Percentiles rank a stretch among this genome's conserved stretches.
Conservation (phyloP, 2,113 vertebrate species). For the Ochotona curzoniae region DNA sequence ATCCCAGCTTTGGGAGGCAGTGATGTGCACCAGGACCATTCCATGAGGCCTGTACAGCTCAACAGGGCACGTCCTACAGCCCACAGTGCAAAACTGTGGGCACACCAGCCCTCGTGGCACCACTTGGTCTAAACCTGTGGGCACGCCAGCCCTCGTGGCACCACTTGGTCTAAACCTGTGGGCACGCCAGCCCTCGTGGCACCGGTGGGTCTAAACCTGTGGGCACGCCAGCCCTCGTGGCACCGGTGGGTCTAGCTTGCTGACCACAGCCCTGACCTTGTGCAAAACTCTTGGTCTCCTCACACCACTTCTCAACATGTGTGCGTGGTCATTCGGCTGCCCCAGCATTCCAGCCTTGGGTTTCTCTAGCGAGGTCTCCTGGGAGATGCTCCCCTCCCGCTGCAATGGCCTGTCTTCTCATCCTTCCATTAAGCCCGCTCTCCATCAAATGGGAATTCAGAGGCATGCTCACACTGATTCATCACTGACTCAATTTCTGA, state of each 20-base stretch:
- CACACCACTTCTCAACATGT: not conserved
- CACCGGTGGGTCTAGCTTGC: not conserved
- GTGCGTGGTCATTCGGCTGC: not conserved
- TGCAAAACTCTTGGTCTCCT: too few species aligned
- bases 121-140: too few species aligned
- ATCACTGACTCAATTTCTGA: not conserved
- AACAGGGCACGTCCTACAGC: fast-evolving
- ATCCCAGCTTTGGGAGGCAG: not conserved
- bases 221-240: too few species aligned
- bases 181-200: too few species aligned
- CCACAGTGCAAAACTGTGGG: not conserved
- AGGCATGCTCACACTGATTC: not conserved
- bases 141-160: too few species aligned
- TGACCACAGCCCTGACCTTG: not conserved
- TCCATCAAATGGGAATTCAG: not conserved
- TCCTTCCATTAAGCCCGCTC: not conserved
- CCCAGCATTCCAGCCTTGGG: not conserved
- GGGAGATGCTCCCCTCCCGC: not conserved
- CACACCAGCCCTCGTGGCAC: too few species aligned
- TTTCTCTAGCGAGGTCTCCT: not conserved
- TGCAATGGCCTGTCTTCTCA: not conserved
- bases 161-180: too few species aligned
- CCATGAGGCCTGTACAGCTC: not conserved
- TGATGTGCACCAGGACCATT: not conserved
- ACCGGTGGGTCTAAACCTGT: too few species aligned